A percentile compares a stretch with the other conserved stretches of the same genome.
phyloP scores from a whole-genome alignment of 1,140 invertebrate genomes.

The Magallana gigas region DNA sequence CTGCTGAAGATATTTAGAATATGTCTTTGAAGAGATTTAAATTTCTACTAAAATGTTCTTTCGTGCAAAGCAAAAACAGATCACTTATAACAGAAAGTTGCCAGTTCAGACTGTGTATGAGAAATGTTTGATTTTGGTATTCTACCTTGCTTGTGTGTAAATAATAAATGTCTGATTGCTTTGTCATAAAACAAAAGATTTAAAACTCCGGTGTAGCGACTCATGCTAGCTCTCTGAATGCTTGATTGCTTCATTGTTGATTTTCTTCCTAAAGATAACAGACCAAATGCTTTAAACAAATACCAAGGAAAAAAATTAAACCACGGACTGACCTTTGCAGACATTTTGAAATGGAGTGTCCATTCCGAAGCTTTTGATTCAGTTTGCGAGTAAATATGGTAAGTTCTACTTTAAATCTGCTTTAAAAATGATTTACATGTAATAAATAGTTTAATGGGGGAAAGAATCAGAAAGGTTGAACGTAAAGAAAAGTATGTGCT shows the following conservation, averaged over 20 bases:
- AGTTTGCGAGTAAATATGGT: slow-evolving; percentile 5
- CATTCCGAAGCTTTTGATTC: neutral
- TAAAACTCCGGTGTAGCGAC: slow-evolving; percentile 10
- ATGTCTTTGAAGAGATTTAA: no score
- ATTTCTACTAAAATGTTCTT: no score
- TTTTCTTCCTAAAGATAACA: slow-evolving; percentile 31
- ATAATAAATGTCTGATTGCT: slow-evolving; percentile 36
- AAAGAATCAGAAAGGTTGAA: no score
- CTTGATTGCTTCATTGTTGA: neutral
- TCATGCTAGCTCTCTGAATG: neutral
- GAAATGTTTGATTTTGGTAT: neutral
- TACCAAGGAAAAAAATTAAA: neutral
- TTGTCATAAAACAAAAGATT: slow-evolving; percentile 36
- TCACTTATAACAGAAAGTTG: no score
- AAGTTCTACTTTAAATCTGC: neutral
- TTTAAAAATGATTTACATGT: no score
- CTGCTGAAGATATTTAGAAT: no score
- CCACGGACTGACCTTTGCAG: neutral
- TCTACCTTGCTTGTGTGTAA: neutral
- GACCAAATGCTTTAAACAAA: neutral
- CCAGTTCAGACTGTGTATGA: neutral
- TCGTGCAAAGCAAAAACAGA: no score
- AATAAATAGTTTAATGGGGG: no score
- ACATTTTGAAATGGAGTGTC: slow-evolving; percentile 5
- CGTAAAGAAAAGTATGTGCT: no score